Base-by-base conservation (phyloP, 2,797 vertebrate genomes). In the Spheniscus humboldti region DNA sequence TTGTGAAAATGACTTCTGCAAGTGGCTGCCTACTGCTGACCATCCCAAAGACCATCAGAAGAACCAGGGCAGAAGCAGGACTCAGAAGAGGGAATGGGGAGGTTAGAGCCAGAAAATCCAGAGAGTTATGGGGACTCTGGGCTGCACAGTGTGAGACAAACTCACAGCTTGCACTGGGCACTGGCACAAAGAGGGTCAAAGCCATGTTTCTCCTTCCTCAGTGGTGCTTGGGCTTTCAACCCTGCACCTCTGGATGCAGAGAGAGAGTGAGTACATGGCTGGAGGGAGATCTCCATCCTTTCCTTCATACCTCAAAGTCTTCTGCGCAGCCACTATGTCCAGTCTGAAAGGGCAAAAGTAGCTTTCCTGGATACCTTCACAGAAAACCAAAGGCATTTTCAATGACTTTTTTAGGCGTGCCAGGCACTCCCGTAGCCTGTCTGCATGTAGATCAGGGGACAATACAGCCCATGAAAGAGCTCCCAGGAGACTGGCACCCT, bases 131-230 rank as follows among this genome's bases (percentile, higher is more conserved):
- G 53, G 33, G 10, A 47, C 28, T 53, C 35, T 64, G 35, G n/a
- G 12, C 17, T 53, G n/a, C n/a, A 33, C 45, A 41, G n/a, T 4
- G 23, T 41, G 47, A 66, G 41, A 62, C 7, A 80, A 69, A 13
- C 35, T 69, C 39, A 41, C 24, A 60, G 28, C 16, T 69, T 68
- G 19, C n/a, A 35, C 22, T 0, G 0, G 8, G 7, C 9, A 30
- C 18, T 18, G 15, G 5, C 19, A 52, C 35, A 59, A 63, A 50
- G 20, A 77, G 6, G 7, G 2, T 25, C 17, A 71, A 86, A 77
- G 27, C 45, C 7, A 4, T 1, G 2, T 67, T 57, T 78, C 4
- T 75, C 43, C 18, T 62, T 62, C 13, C 47, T 86, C 47, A 66
- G 7, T 18, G 24, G 9, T 79, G 25, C 25, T 55, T 76, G n/a